Percentiles rank a stretch among this genome's conserved stretches.
Conservation (phyloP, 2,797 vertebrate genomes). For the Trachurus trachurus region DNA sequence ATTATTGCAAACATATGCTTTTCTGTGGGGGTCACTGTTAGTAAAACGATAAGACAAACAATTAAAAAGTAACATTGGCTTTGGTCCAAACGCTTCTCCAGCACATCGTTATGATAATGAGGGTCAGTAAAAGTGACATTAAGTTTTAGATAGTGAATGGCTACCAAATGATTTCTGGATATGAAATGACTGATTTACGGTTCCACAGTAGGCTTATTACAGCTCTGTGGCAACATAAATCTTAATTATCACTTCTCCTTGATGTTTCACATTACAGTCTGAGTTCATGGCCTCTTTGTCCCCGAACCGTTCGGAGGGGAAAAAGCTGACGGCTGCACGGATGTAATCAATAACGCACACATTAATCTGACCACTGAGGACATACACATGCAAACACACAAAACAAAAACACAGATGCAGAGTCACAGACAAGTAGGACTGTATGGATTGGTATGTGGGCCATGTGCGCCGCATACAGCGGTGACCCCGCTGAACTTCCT, state of each 20-base stretch:
- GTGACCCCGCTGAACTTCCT: slow-evolving; percentile 44
- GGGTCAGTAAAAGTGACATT: slow-evolving; percentile 50
- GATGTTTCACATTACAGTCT: slow-evolving; percentile 52
- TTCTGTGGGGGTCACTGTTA: slow-evolving; percentile 50
- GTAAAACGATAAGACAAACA: slow-evolving; percentile 24
- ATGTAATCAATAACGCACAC: slow-evolving; percentile 50
- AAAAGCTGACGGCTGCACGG: slow-evolving; percentile 42
- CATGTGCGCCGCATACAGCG: slow-evolving; percentile 37
- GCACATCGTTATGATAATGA: slow-evolving; percentile 39
- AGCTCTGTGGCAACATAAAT: slow-evolving; percentile 49
- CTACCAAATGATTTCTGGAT: slow-evolving; percentile 24
- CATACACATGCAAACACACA: slow-evolving; percentile 6
- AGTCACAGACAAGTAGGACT: slow-evolving; percentile 14
- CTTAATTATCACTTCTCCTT: slow-evolving; percentile 49
- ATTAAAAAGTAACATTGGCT: slow-evolving; percentile 52
- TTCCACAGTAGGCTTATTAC: slow-evolving; percentile 18
- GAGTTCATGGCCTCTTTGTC: slow-evolving; percentile 48
- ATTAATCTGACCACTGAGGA: slow-evolving; percentile 48
- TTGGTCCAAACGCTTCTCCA: slow-evolving; percentile 28
- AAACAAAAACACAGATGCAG: slow-evolving; percentile 42
- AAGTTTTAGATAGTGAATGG: slow-evolving; percentile 10
- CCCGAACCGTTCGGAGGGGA: slow-evolving; percentile 7
- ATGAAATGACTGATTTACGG: slow-evolving; percentile 42
- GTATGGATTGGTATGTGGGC: slow-evolving; percentile 12
- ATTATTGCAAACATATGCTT: slow-evolving; percentile 68